Conservation (phyloP, 2,888 invertebrate genomes). For the Argyra leucocephala region DNA sequence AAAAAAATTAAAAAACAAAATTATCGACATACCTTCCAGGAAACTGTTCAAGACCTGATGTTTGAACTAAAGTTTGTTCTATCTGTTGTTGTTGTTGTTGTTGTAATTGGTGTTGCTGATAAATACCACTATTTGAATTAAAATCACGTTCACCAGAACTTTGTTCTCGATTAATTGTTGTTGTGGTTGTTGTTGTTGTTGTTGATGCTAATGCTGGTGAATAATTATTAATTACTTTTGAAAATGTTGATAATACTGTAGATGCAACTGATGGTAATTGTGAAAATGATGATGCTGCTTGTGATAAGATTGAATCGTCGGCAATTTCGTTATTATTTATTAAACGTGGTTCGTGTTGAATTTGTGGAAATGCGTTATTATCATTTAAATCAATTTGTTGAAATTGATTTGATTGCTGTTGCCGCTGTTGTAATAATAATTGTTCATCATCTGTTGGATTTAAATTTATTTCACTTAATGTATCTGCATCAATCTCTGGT, state of each 20-base stretch:
- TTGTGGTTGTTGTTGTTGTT: constrained; percentile 13
- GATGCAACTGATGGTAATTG: constrained; percentile 53
- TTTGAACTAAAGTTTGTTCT: neutral
- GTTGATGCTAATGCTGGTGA: constrained; percentile 17
- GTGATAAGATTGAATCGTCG: constrained; percentile 35
- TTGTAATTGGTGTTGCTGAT: constrained; percentile 7
- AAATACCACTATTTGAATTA: constrained; percentile 8
- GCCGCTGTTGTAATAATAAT: constrained; percentile 16
- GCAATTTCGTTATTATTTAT: constrained; percentile 14
- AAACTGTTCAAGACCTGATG: neutral
- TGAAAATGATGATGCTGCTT: constrained; percentile 43
- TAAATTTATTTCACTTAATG: constrained; percentile 46
- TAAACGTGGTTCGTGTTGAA: constrained; percentile 27
- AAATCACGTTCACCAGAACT: neutral
- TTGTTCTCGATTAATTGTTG: constrained; percentile 4
- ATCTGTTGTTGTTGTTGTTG: constrained; percentile 2
- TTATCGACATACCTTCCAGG: neutral
- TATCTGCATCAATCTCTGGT: constrained; percentile 43
- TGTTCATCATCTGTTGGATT: constrained; percentile 31
- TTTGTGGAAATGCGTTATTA: constrained; percentile 28
- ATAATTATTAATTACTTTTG: constrained; percentile 35
- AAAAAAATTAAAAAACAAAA: no score
- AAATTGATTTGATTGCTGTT: neutral
- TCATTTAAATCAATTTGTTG: constrained; percentile 29
- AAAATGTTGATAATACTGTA: constrained; percentile 53